A percentile compares a stretch with the other conserved stretches of the same genome.
phyloP scores from a whole-genome alignment of 2,113 vertebrate genomes.

The Urocynchramus pylzowi region DNA sequence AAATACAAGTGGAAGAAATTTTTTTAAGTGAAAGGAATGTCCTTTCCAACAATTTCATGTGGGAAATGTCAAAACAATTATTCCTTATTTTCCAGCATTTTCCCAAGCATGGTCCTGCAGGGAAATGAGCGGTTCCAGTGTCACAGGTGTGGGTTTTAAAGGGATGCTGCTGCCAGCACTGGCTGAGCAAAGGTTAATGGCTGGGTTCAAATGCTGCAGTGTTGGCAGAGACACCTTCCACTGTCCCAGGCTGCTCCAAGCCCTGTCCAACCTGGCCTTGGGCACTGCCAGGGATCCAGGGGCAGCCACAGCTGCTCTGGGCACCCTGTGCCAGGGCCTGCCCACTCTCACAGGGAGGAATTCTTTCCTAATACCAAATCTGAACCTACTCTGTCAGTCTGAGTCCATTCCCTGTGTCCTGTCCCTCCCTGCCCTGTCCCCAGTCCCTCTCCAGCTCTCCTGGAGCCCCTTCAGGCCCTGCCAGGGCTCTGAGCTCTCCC shows the following conservation, averaged over 20 bases:
- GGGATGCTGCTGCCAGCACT: neutral
- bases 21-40: neutral
- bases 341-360: accelerated
- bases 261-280: accelerated
- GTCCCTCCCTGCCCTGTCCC: neutral
- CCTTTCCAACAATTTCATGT: accelerated
- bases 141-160: neutral
- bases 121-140: neutral
- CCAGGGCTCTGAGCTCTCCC: neutral
- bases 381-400: accelerated
- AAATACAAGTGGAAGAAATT: neutral
- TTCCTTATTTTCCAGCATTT: neutral
- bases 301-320: neutral
- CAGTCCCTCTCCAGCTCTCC: neutral
- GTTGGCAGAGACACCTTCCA: neutral
- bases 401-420: neutral
- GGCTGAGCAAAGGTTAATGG: neutral
- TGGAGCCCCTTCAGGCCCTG: neutral
- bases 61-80: neutral
- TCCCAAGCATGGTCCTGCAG: neutral
- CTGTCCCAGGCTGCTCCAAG: neutral
- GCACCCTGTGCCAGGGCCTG: neutral
- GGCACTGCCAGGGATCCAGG: neutral
- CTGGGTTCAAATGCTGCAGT: neutral
- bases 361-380: neutral